Evolutionary conservation across 2,797 vertebrate genomes (phyloP).

Genomic region (Furcifer pardalis): DNA sequence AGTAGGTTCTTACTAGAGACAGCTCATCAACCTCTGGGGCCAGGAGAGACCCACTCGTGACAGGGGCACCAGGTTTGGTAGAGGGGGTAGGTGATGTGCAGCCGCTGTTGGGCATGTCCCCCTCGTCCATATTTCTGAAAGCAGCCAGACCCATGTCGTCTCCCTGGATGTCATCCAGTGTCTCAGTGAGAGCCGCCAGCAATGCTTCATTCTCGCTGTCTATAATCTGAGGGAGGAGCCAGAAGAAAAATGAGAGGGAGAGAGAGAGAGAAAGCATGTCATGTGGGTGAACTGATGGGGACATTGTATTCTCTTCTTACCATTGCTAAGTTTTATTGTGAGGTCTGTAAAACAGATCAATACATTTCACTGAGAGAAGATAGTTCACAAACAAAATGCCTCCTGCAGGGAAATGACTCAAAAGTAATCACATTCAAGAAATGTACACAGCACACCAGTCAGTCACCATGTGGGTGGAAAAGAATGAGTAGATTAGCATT

Average conservation of each 20-base stretch:
- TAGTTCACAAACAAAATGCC: not conserved
- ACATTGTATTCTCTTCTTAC: not conserved
- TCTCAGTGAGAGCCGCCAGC: slow-evolving; percentile 94
- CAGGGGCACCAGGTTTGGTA: slow-evolving; percentile 77
- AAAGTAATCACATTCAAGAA: not conserved
- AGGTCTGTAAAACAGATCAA: not conserved
- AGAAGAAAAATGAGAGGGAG: slow-evolving; percentile 16
- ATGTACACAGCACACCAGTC: not conserved
- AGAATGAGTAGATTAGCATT: not conserved
- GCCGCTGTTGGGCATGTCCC: slow-evolving; percentile 72
- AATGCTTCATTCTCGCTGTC: slow-evolving; percentile 96
- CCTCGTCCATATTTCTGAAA: slow-evolving; percentile 87
- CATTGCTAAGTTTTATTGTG: not conserved
- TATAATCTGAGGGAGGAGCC: slow-evolving; percentile 79
- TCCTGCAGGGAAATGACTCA: not conserved
- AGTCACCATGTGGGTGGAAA: not conserved
- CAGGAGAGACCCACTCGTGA: slow-evolving; percentile 75
- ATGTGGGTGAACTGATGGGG: no score
- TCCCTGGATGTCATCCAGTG: slow-evolving; percentile 91
- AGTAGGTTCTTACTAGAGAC: slow-evolving; percentile 90
- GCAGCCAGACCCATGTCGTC: slow-evolving; percentile 90
- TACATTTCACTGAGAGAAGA: not conserved
- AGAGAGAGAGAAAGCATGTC: not conserved
- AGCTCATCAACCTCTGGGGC: slow-evolving; percentile 88
- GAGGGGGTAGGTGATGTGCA: slow-evolving; percentile 72